Percentiles rank a stretch among this genome's conserved stretches.
Conservation (phyloP, 1,140 invertebrate species). For the Leptinotarsa defecta region DNA sequence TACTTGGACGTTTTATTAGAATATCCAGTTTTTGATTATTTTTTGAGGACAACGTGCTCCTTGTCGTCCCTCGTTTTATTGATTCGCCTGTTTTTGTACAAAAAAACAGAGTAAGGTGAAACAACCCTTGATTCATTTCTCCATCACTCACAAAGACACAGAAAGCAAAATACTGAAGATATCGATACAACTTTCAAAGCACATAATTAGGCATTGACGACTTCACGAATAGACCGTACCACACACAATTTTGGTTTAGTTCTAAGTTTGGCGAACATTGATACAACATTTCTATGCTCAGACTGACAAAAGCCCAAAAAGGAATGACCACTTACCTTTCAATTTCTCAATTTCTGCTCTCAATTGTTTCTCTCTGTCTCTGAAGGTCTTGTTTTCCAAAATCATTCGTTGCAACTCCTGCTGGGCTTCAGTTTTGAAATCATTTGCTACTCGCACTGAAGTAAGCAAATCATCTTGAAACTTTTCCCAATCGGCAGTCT, state of each 20-base stretch:
- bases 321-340: constrained; percentile 63
- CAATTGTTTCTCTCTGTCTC: constrained; percentile 75
- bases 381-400: constrained; percentile 80
- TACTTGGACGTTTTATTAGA: constrained; percentile 14
- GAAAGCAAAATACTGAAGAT: constrained; percentile 2
- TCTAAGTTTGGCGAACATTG: not conserved
- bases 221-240: not conserved
- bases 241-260: not conserved
- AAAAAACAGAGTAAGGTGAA: constrained; percentile 7
- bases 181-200: not conserved
- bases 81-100: not conserved
- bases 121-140: not conserved
- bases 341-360: constrained; percentile 80
- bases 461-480: constrained; percentile 91
- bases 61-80: not conserved
- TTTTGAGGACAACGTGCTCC: not conserved
- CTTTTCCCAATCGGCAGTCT: constrained; percentile 87
- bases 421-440: constrained; percentile 89
- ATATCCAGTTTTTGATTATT: constrained; percentile 13
- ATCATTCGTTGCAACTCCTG: constrained; percentile 80
- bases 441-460: constrained; percentile 92
- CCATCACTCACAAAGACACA: constrained; percentile 15
- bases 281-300: constrained; percentile 9
- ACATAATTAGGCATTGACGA: not conserved
- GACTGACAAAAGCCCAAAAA: constrained; percentile 8